phyloP scores from a whole-genome alignment of 2,797 vertebrate species.

The Sternotherus odoratus region DNA sequence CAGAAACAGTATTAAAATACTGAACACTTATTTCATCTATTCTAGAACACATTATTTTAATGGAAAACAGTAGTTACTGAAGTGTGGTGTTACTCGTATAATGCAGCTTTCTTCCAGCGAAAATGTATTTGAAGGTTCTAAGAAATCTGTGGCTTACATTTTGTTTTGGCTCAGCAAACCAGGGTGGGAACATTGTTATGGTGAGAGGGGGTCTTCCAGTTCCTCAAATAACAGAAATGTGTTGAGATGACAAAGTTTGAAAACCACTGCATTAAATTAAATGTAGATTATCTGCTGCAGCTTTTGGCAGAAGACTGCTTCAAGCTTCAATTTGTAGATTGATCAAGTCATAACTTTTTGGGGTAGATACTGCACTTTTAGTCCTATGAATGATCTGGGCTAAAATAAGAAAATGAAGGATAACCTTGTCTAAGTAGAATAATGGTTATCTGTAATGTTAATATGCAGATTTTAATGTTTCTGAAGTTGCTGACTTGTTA shows the following conservation, averaged over 20 bases:
- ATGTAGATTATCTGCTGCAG: neutral
- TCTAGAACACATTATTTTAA: neutral
- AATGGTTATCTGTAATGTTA: neutral
- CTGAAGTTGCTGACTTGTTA: neutral
- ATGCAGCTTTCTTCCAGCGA: neutral
- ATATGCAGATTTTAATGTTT: neutral
- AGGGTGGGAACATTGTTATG: neutral
- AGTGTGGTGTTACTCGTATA: neutral
- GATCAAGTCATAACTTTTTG: neutral
- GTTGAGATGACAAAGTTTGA: neutral
- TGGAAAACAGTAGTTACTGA: neutral
- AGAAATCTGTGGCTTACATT: neutral
- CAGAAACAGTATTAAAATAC: neutral
- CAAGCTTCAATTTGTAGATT: neutral
- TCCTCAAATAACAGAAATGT: neutral
- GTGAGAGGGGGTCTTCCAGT: neutral
- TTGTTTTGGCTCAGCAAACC: neutral
- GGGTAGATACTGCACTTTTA: neutral
- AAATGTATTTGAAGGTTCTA: neutral
- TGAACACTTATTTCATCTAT: neutral
- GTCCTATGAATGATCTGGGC: neutral
- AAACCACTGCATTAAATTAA: neutral
- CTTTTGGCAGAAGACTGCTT: neutral
- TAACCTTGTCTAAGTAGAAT: neutral
- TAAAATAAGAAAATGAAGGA: neutral